phyloP scores from a whole-genome alignment of 2,888 invertebrate genomes.

The Ornithoptera alexandrae region DNA sequence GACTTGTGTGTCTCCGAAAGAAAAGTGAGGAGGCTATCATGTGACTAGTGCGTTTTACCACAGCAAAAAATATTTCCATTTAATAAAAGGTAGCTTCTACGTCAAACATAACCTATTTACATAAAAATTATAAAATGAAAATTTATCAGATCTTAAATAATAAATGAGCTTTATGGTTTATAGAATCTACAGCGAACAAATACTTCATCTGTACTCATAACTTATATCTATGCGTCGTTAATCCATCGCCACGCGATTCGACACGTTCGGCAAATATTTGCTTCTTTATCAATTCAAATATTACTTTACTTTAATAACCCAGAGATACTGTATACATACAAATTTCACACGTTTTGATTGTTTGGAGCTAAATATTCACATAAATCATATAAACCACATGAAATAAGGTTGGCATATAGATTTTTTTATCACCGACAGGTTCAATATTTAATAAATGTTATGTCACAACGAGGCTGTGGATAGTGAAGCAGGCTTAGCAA shows the following conservation, averaged over 20 bases:
- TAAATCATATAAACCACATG: background rate
- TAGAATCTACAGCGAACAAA: background rate
- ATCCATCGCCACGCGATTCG: background rate
- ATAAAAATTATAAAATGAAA: background rate
- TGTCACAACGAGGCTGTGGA: too few relatives aligned
- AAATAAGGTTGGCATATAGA: background rate
- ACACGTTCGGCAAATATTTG: slow-evolving; percentile 3
- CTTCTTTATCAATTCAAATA: slow-evolving; percentile 3
- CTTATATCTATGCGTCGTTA: slow-evolving; percentile 1
- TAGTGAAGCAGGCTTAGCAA: too few relatives aligned
- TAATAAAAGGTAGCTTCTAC: too few relatives aligned
- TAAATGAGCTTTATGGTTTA: background rate
- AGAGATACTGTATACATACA: background rate
- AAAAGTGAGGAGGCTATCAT: too few relatives aligned
- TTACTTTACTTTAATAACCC: slow-evolving; percentile 3
- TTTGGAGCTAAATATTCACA: background rate
- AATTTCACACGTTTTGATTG: background rate
- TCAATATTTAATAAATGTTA: too few relatives aligned
- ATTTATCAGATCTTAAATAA: background rate
- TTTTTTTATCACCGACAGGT: background rate
- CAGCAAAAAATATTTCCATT: too few relatives aligned
- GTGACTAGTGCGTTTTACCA: too few relatives aligned
- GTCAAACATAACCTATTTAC: too few relatives aligned
- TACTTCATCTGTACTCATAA: background rate
- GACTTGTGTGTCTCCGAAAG: too few relatives aligned